phyloP scores from a whole-genome alignment of 2,888 invertebrate genomes.

The Pseudococcus jackbeardsleyi region DNA sequence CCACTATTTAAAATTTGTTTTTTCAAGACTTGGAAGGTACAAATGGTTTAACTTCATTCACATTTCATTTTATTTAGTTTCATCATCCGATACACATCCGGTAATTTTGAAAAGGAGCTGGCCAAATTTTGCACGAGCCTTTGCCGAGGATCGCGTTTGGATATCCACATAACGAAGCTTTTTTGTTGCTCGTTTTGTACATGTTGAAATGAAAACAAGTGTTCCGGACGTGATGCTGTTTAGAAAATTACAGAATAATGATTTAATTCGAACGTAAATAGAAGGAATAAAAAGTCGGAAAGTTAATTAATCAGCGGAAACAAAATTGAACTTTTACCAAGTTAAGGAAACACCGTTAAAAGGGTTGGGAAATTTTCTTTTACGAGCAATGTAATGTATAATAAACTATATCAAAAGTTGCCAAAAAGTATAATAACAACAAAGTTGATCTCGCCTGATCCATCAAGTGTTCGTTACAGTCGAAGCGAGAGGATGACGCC shows the following conservation, averaged over 20 bases:
- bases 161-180: slow-evolving; percentile 22
- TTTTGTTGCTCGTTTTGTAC: slow-evolving; percentile 26
- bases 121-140: background rate
- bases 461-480: slow-evolving; percentile 64
- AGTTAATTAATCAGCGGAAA: slow-evolving; percentile 64
- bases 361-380: slow-evolving; percentile 61
- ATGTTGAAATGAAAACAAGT: slow-evolving; percentile 50
- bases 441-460: slow-evolving; percentile 64
- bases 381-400: slow-evolving; percentile 56
- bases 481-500: slow-evolving; percentile 59
- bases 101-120: background rate
- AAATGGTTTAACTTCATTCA: too few species aligned
- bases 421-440: slow-evolving; percentile 62
- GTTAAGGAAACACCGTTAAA: slow-evolving; percentile 60
- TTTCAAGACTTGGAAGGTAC: background rate
- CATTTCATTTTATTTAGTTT: background rate
- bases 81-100: background rate
- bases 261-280: slow-evolving; percentile 61
- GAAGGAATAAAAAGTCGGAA: slow-evolving; percentile 60
- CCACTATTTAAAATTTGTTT: background rate
- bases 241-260: slow-evolving; percentile 56
- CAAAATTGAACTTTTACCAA: slow-evolving; percentile 64
- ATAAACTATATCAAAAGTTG: slow-evolving; percentile 63
- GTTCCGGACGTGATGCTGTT: slow-evolving; percentile 59
- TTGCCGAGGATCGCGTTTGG: background rate